A percentile compares a stretch with the other conserved stretches of the same genome.
Conservation (phyloP, 2,797 vertebrate genomes). For the Lacerta bilineata region DNA sequence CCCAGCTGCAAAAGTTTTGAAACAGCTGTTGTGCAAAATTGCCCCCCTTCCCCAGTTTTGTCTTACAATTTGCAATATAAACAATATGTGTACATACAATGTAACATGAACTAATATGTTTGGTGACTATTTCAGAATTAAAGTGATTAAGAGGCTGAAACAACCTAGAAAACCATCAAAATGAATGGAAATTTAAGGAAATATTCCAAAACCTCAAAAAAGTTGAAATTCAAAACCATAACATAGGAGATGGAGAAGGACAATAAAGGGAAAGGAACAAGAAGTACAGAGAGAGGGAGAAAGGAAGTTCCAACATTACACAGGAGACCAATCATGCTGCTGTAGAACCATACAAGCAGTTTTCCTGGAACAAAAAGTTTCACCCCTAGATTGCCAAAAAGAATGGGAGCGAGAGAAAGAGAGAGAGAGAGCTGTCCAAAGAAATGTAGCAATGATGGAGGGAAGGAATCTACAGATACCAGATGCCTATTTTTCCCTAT, state of each 20-base stretch:
- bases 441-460: not conserved
- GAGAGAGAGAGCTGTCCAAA: not conserved
- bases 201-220: not conserved
- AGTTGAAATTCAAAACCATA: not conserved
- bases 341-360: not conserved
- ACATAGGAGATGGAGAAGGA: not conserved
- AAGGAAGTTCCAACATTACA: not conserved
- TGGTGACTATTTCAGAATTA: not conserved
- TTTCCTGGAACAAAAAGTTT: constrained; percentile 18
- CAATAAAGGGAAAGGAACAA: not conserved
- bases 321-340: not conserved
- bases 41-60: not conserved
- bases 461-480: too few relatives aligned
- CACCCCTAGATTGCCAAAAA: not conserved
- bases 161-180: not conserved
- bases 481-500: not conserved
- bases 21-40: not conserved
- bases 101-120: not conserved
- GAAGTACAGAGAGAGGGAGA: not conserved
- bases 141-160: too few relatives aligned
- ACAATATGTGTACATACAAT: not conserved
- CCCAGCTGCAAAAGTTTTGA: constrained; percentile 14
- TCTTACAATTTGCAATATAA: not conserved
- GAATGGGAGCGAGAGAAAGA: too few relatives aligned
- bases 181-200: not conserved